Percentiles rank a stretch among this genome's conserved stretches.
These are phyloP conservation scores for Adelphocoris suturalis DNA, from an alignment of 2,888 invertebrate species.

Conservation along the genomic window DNA sequence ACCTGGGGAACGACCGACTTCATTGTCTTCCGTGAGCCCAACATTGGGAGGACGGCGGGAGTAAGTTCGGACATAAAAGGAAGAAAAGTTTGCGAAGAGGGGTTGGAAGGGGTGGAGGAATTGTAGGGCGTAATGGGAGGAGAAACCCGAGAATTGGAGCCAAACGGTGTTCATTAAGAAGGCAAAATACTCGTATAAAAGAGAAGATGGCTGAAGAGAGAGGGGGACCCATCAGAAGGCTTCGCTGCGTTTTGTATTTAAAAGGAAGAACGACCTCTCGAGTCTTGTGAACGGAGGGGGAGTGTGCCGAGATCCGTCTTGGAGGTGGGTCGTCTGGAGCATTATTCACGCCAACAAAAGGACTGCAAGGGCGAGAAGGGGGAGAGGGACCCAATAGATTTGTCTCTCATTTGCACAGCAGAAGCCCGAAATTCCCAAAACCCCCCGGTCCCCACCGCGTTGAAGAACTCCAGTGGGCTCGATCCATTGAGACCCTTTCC, in stretches of 20 bases:
- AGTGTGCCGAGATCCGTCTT: background rate
- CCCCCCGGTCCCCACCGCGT: background rate
- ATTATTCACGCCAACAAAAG: slow-evolving; percentile 60
- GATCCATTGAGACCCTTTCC: slow-evolving; percentile 20
- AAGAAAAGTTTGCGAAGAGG: background rate
- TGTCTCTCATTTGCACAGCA: slow-evolving; percentile 59
- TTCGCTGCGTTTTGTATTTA: slow-evolving; percentile 36
- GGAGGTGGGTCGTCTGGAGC: background rate
- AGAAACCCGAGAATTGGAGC: slow-evolving; percentile 50
- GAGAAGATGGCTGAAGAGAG: background rate
- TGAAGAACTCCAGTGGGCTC: slow-evolving; percentile 11
- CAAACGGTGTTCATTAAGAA: slow-evolving; percentile 66
- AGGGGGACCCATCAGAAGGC: slow-evolving; percentile 17
- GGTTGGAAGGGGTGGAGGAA: background rate
- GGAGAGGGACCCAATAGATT: slow-evolving; percentile 40
- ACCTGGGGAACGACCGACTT: background rate
- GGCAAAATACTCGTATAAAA: slow-evolving; percentile 60
- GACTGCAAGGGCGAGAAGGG: background rate
- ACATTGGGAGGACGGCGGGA: background rate
- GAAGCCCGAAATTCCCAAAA: slow-evolving; percentile 11
- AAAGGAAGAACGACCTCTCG: slow-evolving; percentile 27
- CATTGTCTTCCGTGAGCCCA: slow-evolving; percentile 19
- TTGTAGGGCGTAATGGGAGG: background rate
- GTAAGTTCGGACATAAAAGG: slow-evolving; percentile 27
- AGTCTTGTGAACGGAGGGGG: background rate